Evolutionary conservation across 2,113 vertebrate species (phyloP), one percentile per base, ranked within the genome.

Genomic region (Vireo altiloquus): DNA sequence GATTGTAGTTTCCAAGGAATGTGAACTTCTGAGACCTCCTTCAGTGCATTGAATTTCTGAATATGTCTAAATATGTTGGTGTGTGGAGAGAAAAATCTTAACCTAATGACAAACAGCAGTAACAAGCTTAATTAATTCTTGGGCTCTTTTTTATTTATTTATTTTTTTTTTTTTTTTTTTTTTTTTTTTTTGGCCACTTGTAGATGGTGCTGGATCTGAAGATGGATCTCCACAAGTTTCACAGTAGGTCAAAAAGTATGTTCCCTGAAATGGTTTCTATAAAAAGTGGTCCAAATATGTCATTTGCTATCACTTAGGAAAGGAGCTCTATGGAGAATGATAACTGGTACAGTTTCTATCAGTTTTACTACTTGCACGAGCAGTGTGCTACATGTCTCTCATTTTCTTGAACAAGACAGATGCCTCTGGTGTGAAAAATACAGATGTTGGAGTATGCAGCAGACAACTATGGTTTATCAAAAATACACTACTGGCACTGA

Each of bases 381-480:
- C 89, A 95, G 91, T 70, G 88, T 94, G 77, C 70, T 96, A 71
- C 87, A 75, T 90, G 72, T 94, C 96, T 95, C 92, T 96, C 95
- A 96, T 96, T 97, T 92, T 71, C 78, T 95, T 92, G 80, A 94
- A 88, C 94, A 95, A 97, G 94, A 96, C 92, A 97, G 91, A 94
- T 94, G 88, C 86, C 95, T 84, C 79, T 96, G 77, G 79, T 97
- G 92, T 96, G 95, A 98, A 97, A 97, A 96, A 94, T 87, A 97
- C 91, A 96, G 96, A 97, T 97, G 97, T 94, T 97, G 92, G 86
- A 96, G 81, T 76, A 95, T 69, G 82, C 90, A 90, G 89, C 95
- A 96, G 91, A 97, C 95, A 97, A 97, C 79, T 87, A 86, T 79
- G 96, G 96, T 97, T 98, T 97, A 98, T 98, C 94, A 97, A 95